Evolutionary conservation across 2,113 vertebrate genomes (phyloP), one percentile per base, ranked within the genome.

Genomic region (Reinhardtius hippoglossoides): DNA sequence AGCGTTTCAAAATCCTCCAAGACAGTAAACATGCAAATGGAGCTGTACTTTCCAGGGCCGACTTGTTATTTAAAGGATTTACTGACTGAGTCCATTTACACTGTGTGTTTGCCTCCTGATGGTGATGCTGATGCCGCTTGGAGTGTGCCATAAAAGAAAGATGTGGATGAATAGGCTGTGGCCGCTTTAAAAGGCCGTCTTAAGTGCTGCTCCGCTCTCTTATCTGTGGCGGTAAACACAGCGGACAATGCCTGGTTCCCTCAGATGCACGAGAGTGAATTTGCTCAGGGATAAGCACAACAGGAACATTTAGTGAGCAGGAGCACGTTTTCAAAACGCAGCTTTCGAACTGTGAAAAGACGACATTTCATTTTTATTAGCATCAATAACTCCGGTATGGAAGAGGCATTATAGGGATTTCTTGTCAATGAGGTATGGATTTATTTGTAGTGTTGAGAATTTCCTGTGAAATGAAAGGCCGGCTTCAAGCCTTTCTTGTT

Each of bases 201-300:
- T 90, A 88, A 90, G 82, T 88, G 84, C 76, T 71, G 76, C 74
- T 85, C 58, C 18, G 57, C 77, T 80, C 73, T 78, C 85, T 89
- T 90, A 90, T 91, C 86, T 82, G 71, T 68, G 58, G 55, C 31
- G 66, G 88, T 83, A 91, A 91, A 91, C 82, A 92, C 57, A 63
- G 7, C 9, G 54, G 67, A 88, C 86, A 88, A 86, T 80, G 76
- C 7, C 66, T 35, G 46, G 71, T 80, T 83, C 73, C 76, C 73
- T 76, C 75, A 46, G 70, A 67, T 81, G 83, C 66, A 67, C 52
- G n/a, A 23, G 42, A 78, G 46, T 74, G 73, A 74, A 79, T 88
- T 88, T 88, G 61, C 56, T 27, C 35, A 79, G 40, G 62, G 67
- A 69, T 64, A 71, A 85, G 65, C 69, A 83, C 31, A 55, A 71